Percentiles rank a stretch among this genome's conserved stretches.
phyloP scores from a whole-genome alignment of 2,113 vertebrate genomes.

The Diadophis punctatus region DNA sequence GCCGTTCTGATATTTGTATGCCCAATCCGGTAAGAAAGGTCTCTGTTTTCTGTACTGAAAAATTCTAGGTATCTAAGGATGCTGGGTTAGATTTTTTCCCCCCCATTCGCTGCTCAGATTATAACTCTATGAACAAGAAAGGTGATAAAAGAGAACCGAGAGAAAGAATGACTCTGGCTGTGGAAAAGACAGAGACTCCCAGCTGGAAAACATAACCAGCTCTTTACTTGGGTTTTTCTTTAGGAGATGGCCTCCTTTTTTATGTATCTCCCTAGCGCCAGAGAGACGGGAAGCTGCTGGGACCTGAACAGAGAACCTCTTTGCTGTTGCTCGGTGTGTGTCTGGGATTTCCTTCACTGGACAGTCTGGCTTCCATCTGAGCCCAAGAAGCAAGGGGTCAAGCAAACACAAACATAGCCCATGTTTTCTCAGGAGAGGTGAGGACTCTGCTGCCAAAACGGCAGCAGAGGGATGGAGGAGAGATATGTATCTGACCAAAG shows the following conservation, averaged over 20 bases:
- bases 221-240: neutral
- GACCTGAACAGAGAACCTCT: neutral
- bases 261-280: neutral
- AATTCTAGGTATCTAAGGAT: neutral
- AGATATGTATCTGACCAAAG: neutral
- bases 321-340: neutral
- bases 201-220: slow-evolving; percentile 6
- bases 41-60: neutral
- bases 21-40: neutral
- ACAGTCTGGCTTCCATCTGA: slow-evolving; percentile 3
- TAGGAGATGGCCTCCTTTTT: neutral
- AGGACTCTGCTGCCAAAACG: neutral
- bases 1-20: neutral
- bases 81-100: neutral
- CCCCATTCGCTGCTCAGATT: neutral
- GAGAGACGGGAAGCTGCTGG: neutral
- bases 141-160: neutral
- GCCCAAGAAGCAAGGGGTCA: slow-evolving; percentile 7
- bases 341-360: neutral
- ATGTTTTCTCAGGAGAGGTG: slow-evolving; percentile 15
- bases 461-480: neutral
- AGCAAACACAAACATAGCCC: slow-evolving; percentile 7
- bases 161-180: neutral
- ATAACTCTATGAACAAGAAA: neutral
- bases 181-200: neutral